A percentile compares a stretch with the other conserved stretches of the same genome.
Conservation (phyloP, 2,888 invertebrate genomes). For the Plebejus anna region DNA sequence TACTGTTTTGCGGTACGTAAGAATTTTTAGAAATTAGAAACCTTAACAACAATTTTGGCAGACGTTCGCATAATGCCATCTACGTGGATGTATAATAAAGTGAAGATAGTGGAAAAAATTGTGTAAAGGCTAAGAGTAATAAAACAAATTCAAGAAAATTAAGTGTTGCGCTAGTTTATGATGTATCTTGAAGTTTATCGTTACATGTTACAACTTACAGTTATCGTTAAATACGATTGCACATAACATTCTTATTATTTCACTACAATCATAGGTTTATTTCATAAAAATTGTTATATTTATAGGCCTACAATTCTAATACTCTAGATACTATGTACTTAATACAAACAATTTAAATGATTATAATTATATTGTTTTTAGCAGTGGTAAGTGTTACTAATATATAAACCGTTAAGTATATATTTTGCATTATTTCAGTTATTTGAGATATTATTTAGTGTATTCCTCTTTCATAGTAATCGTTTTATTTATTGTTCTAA, state of each 20-base stretch:
- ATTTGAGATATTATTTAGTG: no score
- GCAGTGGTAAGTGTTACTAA: not conserved
- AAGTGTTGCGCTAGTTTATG: not conserved
- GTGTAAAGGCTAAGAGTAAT: not conserved
- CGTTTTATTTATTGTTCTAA: no score
- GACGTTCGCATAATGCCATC: not conserved
- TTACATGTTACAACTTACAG: not conserved
- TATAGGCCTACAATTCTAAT: not conserved
- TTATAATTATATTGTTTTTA: not conserved
- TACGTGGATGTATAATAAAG: not conserved
- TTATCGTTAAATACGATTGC: not conserved
- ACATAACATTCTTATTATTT: not conserved
- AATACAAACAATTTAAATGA: not conserved
- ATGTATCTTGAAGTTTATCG: not conserved
- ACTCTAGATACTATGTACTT: not conserved
- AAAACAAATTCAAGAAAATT: not conserved
- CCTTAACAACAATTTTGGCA: not conserved
- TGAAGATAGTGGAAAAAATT: not conserved
- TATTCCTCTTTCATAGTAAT: no score
- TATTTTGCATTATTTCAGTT: no score
- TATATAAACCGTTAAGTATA: no score
- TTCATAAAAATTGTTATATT: not conserved
- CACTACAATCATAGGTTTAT: not conserved
- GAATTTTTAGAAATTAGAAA: not conserved
- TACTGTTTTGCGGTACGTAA: slow-evolving; percentile 8